A percentile compares a stretch with the other conserved stretches of the same genome.
Evolutionary conservation across 2,113 vertebrate species (phyloP).

Genomic region (Ptyas mucosa): DNA sequence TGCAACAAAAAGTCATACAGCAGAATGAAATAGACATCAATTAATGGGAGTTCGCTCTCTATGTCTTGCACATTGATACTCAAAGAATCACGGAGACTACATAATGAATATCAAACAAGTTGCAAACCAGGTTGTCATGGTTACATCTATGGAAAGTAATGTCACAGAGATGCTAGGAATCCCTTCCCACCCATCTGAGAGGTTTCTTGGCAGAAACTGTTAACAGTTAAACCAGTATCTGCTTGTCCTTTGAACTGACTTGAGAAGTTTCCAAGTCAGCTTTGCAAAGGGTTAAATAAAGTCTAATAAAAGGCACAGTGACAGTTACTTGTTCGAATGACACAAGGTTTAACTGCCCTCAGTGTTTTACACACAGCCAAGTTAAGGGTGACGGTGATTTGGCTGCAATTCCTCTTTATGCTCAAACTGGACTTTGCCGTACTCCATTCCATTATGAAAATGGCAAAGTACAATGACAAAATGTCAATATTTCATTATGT

Average conservation of each 20-base stretch:
- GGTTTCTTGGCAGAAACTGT: not conserved
- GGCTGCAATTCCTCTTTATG: slow-evolving; percentile 41
- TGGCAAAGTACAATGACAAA: slow-evolving; percentile 27
- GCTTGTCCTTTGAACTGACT: not conserved
- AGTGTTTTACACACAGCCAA: not conserved
- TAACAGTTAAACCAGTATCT: not conserved
- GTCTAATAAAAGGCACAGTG: not conserved
- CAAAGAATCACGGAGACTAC: not conserved
- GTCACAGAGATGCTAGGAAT: not conserved
- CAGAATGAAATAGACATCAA: not conserved
- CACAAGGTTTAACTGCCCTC: not conserved
- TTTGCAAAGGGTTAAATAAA: not conserved
- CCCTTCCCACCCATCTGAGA: not conserved
- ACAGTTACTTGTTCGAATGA: not conserved
- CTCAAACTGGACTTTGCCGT: slow-evolving; percentile 39
- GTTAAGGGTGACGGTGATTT: not conserved
- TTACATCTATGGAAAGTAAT: not conserved
- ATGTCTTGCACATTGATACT: not conserved
- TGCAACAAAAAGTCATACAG: not conserved
- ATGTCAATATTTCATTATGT: not conserved
- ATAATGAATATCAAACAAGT: not conserved
- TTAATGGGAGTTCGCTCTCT: not conserved
- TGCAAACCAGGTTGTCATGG: not conserved
- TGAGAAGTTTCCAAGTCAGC: not conserved
- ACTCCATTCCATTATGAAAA: not conserved